Evolutionary conservation across 2,797 vertebrate genomes (phyloP).

Genomic region (Sebastes dallii): DNA sequence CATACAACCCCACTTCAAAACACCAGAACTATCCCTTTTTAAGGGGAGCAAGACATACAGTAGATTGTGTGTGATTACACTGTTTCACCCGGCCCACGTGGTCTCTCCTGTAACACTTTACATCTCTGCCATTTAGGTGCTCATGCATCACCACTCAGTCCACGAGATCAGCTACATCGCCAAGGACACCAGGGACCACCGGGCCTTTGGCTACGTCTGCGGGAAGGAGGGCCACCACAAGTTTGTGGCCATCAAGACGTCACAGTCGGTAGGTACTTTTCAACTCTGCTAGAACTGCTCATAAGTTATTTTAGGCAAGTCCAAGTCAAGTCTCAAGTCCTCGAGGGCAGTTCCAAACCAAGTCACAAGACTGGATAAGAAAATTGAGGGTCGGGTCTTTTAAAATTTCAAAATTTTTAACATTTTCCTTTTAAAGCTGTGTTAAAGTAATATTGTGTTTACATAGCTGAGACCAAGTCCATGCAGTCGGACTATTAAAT

Average conservation of each 20-base stretch:
- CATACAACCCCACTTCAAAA: neutral
- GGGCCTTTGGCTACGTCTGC: slow-evolving; percentile 97
- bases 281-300: neutral
- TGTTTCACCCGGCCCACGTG: neutral
- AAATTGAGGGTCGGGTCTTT: neutral
- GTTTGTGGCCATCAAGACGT: slow-evolving; percentile 98
- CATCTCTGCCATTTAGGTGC: slow-evolving; percentile 79
- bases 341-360: neutral
- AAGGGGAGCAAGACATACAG: neutral
- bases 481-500: neutral
- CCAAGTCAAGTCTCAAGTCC: neutral
- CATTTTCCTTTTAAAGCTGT: neutral
- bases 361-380: neutral
- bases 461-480: neutral
- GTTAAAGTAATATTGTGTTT: neutral
- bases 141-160: slow-evolving; percentile 96
- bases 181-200: slow-evolving; percentile 97
- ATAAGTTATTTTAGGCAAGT: neutral
- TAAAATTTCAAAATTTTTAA: neutral
- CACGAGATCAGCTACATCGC: slow-evolving; percentile 99
- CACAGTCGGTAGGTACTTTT: slow-evolving; percentile 90
- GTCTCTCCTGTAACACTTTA: neutral
- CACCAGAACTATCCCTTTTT: neutral
- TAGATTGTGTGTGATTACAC: neutral
- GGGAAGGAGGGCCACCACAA: slow-evolving; percentile 97